Evolutionary conservation across 2,888 invertebrate genomes (phyloP).

Genomic region (Andrena chrysosceles): DNA sequence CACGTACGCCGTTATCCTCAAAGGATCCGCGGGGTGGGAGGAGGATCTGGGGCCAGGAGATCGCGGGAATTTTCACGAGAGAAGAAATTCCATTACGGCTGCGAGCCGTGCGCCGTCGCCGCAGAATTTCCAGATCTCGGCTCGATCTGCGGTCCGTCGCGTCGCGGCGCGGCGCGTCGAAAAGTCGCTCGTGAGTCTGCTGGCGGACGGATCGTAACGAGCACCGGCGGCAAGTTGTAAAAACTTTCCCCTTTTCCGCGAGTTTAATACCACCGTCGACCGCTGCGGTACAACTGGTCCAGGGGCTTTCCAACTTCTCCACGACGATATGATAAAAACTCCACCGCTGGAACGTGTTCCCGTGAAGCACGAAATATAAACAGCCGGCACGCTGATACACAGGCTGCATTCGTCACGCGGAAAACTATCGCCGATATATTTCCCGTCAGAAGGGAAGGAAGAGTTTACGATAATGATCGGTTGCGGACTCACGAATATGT

Average conservation of each 20-base stretch:
- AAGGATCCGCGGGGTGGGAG: conserved; percentile 13
- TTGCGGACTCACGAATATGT: no score
- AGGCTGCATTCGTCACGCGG: conserved; percentile 7
- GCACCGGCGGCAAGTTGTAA: conserved; percentile 55
- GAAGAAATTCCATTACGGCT: conserved; percentile 57
- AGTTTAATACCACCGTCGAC: conserved; percentile 56
- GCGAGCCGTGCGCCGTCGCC: neutral
- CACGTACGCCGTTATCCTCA: conserved; percentile 27
- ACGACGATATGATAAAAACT: conserved; percentile 39
- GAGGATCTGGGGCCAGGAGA: conserved; percentile 12
- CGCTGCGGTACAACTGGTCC: conserved; percentile 6
- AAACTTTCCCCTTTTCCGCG: conserved; percentile 55
- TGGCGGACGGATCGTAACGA: conserved; percentile 53
- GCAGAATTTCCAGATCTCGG: conserved; percentile 37
- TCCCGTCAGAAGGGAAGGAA: neutral
- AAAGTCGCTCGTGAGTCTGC: conserved; percentile 53
- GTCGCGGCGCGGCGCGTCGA: conserved; percentile 45
- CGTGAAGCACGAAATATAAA: conserved; percentile 27
- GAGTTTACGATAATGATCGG: no score
- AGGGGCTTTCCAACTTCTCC: conserved; percentile 45
- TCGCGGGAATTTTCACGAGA: conserved; percentile 51
- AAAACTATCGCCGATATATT: conserved; percentile 13
- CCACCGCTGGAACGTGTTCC: neutral
- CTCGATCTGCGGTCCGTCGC: conserved; percentile 42
- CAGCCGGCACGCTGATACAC: conserved; percentile 10